A percentile compares a stretch with the other conserved stretches of the same genome.
phyloP scores from a whole-genome alignment of 2,888 invertebrate genomes.

The Polymixis flavicincta region DNA sequence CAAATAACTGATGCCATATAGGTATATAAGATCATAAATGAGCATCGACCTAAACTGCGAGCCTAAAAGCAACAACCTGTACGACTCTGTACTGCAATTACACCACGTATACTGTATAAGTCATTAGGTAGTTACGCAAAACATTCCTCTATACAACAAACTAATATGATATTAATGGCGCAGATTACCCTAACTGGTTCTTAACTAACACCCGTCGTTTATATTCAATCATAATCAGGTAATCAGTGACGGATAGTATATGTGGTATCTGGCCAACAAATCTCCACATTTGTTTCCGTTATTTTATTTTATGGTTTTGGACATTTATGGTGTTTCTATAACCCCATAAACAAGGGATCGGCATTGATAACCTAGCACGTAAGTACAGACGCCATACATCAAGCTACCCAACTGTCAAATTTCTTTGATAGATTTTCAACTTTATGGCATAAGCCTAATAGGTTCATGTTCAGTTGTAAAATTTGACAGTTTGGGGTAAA shows the following conservation, averaged over 20 bases:
- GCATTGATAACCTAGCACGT: too few species aligned
- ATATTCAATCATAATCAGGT: slow-evolving; percentile 56
- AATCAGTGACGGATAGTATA: slow-evolving; percentile 44
- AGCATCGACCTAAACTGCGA: not conserved
- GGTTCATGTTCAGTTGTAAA: too few species aligned
- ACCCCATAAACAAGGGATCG: not conserved
- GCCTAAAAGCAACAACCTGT: slow-evolving; percentile 8
- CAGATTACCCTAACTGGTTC: slow-evolving; percentile 58
- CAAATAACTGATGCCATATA: too few species aligned
- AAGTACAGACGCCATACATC: too few species aligned
- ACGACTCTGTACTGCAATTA: not conserved
- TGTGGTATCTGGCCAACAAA: slow-evolving; percentile 17
- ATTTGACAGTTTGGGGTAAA: too few species aligned
- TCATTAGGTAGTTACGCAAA: slow-evolving; percentile 55
- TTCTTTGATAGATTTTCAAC: too few species aligned
- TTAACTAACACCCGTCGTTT: slow-evolving; percentile 39
- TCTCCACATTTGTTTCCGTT: slow-evolving; percentile 12
- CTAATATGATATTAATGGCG: slow-evolving; percentile 66
- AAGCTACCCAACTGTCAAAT: too few species aligned
- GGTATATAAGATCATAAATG: not conserved
- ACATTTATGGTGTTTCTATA: not conserved
- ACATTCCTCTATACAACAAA: slow-evolving; percentile 49
- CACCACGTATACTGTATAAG: slow-evolving; percentile 26
- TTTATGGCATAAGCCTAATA: too few species aligned
- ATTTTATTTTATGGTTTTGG: slow-evolving; percentile 17